Evolutionary conservation across 2,797 vertebrate species (phyloP), one percentile per base, ranked within the genome.

Genomic region (Margarornis squamiger): DNA sequence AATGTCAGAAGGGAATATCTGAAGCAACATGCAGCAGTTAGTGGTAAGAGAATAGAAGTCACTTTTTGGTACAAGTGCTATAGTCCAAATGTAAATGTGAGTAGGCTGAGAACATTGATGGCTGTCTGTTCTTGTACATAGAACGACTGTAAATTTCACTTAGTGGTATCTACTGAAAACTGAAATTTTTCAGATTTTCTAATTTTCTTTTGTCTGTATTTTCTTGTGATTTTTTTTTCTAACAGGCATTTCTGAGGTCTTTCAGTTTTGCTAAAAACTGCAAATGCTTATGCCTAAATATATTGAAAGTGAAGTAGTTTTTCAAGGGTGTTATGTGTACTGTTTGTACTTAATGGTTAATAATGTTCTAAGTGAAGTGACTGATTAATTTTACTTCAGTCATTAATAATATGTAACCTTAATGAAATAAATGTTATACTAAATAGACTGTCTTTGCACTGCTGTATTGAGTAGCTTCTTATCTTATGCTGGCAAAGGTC

Each of bases 11-110:
- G 99, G 66, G 99, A 99, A 57, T 99, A 99, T 97, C 98, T 99
- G 97, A 99, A 99, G 95, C 99, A 99, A 97, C 99, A 99, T 26
- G 98, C 99, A 9, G 99, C 99, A 82, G 98, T 99, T 96, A 99
- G 99, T 46, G 99, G 99, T 99, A 98, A 98, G 98, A 95, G n/a
- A 78, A 70, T 43, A 62, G 34, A 79, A 57, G 19, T n/a, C 3
- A 6, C 54, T 79, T 84, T 72, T 90, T 48, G 19, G 52, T 91
- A 75, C 52, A 52, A 68, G 57, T 73, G 36, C 30, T 87, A 1
- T 66, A 85, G 84, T 71, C 89, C 36, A 88, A 92, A 52, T 82
- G 21, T 71, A 45, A 87, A 68, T 84, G 30, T 74, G 73, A 84
- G 15, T 71, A 52, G 43, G 9, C 13, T 81, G 38, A 58, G 88